Evolutionary conservation across 2,888 invertebrate species (phyloP).

Genomic region (Lypha dubia): DNA sequence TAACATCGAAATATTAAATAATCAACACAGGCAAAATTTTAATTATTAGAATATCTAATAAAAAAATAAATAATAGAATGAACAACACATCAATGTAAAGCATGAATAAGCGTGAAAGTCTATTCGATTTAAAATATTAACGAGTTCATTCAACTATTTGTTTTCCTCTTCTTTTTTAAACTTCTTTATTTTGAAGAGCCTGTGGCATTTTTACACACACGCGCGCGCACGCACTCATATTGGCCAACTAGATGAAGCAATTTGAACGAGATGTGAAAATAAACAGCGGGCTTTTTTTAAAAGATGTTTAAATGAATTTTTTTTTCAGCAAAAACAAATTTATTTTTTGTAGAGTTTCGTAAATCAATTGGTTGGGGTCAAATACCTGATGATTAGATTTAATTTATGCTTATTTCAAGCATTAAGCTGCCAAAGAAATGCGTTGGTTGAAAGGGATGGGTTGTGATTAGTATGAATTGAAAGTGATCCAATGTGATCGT

Average conservation of each 20-base stretch:
- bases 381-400: slow-evolving; percentile 38
- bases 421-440: not conserved
- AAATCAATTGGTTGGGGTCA: slow-evolving; percentile 47
- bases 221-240: not conserved
- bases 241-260: not conserved
- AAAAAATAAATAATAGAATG: not conserved
- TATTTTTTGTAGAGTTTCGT: not conserved
- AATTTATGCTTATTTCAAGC: slow-evolving; percentile 10
- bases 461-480: not conserved
- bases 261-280: not conserved
- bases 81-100: slow-evolving; percentile 1
- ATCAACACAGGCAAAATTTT: slow-evolving; percentile 10
- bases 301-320: slow-evolving; percentile 19
- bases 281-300: not conserved
- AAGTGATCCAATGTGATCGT: not conserved
- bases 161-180: slow-evolving; percentile 9
- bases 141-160: slow-evolving; percentile 57
- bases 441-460: not conserved
- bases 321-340: not conserved
- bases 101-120: slow-evolving; percentile 19
- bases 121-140: slow-evolving; percentile 16
- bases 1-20: not conserved
- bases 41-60: slow-evolving; percentile 4
- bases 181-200: slow-evolving; percentile 34
- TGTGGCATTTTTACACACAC: slow-evolving; percentile 13